These are phyloP conservation scores for Trichogramma dendrolimi DNA, from an alignment of 2,888 invertebrate species.

Conservation along the genomic window DNA sequence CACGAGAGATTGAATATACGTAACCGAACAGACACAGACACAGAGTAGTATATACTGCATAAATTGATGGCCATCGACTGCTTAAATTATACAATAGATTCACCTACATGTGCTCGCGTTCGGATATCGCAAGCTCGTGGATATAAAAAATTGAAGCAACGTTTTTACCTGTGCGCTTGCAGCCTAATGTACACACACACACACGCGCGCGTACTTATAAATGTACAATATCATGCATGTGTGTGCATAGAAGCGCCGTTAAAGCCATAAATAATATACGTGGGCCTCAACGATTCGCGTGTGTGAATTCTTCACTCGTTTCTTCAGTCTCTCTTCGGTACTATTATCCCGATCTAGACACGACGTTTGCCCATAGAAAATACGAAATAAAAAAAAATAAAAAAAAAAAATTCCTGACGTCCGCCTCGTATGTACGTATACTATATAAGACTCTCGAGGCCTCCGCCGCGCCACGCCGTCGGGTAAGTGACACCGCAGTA, in stretches of 20 bases:
- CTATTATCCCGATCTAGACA: constrained; percentile 19
- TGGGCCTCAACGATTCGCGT: constrained; percentile 24
- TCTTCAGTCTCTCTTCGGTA: constrained; percentile 26
- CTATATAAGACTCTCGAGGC: constrained; percentile 29
- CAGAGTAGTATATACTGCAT: too few relatives aligned
- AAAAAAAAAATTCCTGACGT: constrained; percentile 16
- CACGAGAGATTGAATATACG: too few relatives aligned
- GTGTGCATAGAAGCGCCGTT: constrained; percentile 8
- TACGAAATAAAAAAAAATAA: constrained; percentile 11
- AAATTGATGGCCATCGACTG: too few relatives aligned
- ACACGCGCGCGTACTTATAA: not conserved
- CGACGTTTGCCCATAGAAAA: not conserved
- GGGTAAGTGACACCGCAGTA: constrained; percentile 46
- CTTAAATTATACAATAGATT: too few relatives aligned
- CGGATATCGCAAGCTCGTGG: too few relatives aligned
- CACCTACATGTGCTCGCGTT: too few relatives aligned
- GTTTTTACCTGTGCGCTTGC: too few relatives aligned
- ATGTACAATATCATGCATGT: constrained; percentile 3
- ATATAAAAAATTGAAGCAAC: too few relatives aligned
- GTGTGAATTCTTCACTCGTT: constrained; percentile 18
- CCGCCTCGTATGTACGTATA: too few relatives aligned
- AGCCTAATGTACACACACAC: constrained; percentile 7
- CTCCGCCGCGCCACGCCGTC: constrained; percentile 39
- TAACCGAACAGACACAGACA: too few relatives aligned
- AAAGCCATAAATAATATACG: constrained; percentile 36